phyloP scores from a whole-genome alignment of 2,888 invertebrate genomes.

The Idaea aversata region DNA sequence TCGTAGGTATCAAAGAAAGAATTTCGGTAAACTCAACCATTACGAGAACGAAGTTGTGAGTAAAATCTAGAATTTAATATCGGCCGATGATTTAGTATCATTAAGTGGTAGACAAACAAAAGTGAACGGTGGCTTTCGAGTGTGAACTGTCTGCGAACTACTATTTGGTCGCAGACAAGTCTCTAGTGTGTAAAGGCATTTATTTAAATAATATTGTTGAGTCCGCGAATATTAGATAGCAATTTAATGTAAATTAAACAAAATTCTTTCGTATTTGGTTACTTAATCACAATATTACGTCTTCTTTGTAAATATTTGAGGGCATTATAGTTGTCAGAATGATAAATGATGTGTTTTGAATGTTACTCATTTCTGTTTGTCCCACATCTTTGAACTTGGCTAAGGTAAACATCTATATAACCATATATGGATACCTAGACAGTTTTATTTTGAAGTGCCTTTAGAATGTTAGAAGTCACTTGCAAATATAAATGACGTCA shows the following conservation, averaged over 20 bases:
- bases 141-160: no score
- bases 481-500: no score
- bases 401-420: neutral
- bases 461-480: no score
- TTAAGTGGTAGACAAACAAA: no score
- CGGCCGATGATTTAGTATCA: no score
- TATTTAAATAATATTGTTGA: neutral
- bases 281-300: slow-evolving; percentile 1
- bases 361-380: neutral
- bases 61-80: no score
- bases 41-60: no score
- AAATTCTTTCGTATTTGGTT: neutral
- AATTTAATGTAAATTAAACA: neutral
- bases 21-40: no score
- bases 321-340: neutral
- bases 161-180: neutral
- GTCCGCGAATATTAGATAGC: neutral
- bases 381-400: neutral
- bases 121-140: no score
- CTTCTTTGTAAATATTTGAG: neutral
- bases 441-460: no score
- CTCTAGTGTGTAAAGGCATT: neutral
- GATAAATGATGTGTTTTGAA: neutral
- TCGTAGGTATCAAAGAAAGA: no score
- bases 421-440: no score